These are phyloP conservation scores for Galaxea fascicularis DNA, from an alignment of 92 coral and sea anemone genomes.

Conservation along the genomic window DNA sequence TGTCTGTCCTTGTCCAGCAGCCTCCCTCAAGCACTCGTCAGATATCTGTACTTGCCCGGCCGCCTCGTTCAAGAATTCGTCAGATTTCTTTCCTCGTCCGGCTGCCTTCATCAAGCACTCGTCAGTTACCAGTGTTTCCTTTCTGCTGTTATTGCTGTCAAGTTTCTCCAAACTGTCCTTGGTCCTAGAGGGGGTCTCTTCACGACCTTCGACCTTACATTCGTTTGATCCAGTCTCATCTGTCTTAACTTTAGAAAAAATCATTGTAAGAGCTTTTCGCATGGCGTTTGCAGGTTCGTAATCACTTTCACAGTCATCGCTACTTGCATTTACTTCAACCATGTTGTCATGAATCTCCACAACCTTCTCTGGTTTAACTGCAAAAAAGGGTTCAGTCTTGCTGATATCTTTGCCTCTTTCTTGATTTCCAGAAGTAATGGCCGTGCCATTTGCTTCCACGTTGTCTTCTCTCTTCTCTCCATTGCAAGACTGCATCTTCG, in stretches of 20 bases:
- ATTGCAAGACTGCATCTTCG: not conserved
- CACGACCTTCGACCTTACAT: not conserved
- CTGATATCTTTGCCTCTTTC: not conserved
- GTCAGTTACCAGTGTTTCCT: too few species aligned
- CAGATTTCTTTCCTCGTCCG: too few species aligned
- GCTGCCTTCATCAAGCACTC: too few species aligned
- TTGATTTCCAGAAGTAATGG: not conserved
- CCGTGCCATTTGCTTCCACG: not conserved
- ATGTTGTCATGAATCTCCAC: not conserved
- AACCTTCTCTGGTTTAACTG: not conserved
- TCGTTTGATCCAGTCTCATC: not conserved
- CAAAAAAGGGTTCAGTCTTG: not conserved
- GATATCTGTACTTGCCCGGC: too few species aligned
- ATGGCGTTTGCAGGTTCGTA: constrained; percentile 12
- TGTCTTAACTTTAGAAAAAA: not conserved
- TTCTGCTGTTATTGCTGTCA: not conserved
- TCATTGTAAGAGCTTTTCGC: not conserved
- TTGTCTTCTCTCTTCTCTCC: not conserved
- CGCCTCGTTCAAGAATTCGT: too few species aligned
- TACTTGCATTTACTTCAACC: not conserved
- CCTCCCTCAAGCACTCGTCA: too few species aligned
- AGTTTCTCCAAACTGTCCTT: too few species aligned
- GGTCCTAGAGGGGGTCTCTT: not conserved
- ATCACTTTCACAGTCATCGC: constrained; percentile 1
- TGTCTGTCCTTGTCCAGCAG: too few species aligned